These are phyloP conservation scores for Corythornis vintsioides DNA, from an alignment of 2,113 vertebrate species.

Conservation along the genomic window DNA sequence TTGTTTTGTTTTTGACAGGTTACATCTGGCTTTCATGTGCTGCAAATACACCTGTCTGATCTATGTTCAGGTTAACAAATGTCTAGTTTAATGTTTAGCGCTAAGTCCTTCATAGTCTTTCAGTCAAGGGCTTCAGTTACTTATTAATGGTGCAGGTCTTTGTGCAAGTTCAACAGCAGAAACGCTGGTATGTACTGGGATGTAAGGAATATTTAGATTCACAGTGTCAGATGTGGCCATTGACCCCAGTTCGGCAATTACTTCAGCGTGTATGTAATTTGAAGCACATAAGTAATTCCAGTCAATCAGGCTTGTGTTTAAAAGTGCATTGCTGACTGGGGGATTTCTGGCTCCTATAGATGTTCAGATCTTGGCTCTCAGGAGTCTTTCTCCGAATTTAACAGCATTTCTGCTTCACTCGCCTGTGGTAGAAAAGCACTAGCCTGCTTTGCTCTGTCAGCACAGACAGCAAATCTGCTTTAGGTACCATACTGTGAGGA, in stretches of 20 bases:
- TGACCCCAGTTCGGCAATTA: not conserved
- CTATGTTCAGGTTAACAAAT: not conserved
- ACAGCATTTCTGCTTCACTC: not conserved
- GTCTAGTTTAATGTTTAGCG: not conserved
- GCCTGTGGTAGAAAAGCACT: not conserved
- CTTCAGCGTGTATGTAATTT: conserved; percentile 20
- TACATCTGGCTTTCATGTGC: not conserved
- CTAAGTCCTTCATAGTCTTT: not conserved
- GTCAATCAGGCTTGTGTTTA: not conserved
- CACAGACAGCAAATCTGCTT: conserved; percentile 7
- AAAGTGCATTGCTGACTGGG: conserved; percentile 9
- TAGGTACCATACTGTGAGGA: not conserved
- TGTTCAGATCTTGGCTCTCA: not conserved
- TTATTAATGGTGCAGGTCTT: not conserved
- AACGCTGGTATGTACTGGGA: not conserved
- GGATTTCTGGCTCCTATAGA: not conserved
- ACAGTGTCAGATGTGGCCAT: not conserved
- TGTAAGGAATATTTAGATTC: not conserved
- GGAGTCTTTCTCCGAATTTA: conserved; percentile 26
- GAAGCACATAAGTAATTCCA: conserved; percentile 33
- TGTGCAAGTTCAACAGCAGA: not conserved
- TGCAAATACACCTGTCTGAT: not conserved
- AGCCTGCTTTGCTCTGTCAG: conserved; percentile 3
- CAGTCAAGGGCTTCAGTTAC: not conserved
- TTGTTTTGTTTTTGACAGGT: not conserved